Base-by-base conservation (phyloP, 1,140 invertebrate species). In the Rhagoletis zephyria region DNA sequence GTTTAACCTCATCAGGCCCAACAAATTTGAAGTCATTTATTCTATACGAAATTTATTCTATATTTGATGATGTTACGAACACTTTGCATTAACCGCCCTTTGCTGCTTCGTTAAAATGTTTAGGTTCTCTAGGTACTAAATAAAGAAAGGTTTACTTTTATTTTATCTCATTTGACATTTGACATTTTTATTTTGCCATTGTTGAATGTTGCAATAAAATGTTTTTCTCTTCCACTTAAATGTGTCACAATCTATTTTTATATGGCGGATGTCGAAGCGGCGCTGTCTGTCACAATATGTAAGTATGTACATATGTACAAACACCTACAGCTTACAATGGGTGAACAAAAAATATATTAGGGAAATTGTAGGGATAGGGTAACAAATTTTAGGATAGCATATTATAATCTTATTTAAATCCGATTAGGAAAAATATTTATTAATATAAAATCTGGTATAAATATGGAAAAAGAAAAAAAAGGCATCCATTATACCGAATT, bases 181-280 rank as follows among this genome's bases (percentile, higher is more conserved):
- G 74, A 59, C 74, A 81, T 56, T 81, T 81, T 81, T 81, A 81
- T 81, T 81, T 81, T 81, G 74, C 56, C 56, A 56, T 81, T 81
- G 74, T 81, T 81, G 19, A 81, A 48, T 81, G 48, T 56, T 48
- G n/a, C 45, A 81, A 81, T 81, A 45, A 42, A 81, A 81, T 56
- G 7, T 56, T 81, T 81, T 81, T 81, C 19, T 81, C 16, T 81
- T 59, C 56, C 74, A n/a, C 48, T 56, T 12, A 81, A 81, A 81
- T n/a, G 42, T 81, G 74, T 16, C 74, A 81, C 48, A 56, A 56
- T 81, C 74, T 81, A 81, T 56, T 9, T 56, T 56, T 9, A 4
- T 63, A 16, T 14, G 7, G 64, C 64, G 64, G 2, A 9, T 0
- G 9, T 19, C 64, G 12, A 67, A 40, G 30, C 48, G 70, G 12